Evolutionary conservation across 2,888 invertebrate genomes (phyloP), one percentile per base, ranked within the genome.

Genomic region (Rhogogaster chlorosoma): DNA sequence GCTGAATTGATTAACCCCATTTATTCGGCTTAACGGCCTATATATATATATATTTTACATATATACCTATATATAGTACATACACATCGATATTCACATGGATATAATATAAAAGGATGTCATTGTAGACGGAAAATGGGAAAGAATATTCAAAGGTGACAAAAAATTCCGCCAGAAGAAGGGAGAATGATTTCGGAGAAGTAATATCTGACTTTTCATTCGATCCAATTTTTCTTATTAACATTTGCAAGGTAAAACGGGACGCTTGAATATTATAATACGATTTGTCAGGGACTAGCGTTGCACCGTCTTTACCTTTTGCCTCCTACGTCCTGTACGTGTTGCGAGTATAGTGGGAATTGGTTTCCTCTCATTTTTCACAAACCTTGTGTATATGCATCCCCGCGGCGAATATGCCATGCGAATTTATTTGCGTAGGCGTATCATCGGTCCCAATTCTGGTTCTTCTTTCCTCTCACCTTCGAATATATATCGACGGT

Each of bases 281-380:
- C 53, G 77, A 77, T 77, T 77, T 53, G 77, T 77, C 77, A 77
- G n/a, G 53, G 12, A 4, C 29, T 32, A 77, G 18, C 18, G 42
- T 77, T 32, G n/a, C 49, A 29, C 67, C 22, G 53, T 18, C 42
- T 12, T 22, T 22, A 12, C 4, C 3, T 73, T 73, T 42, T 73
- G 18, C 42, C n/a, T 75, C 45, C 70, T 1, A n/a, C 36, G 6
- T 22, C 71, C 22, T 71, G 42, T 15, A 12, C 42, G 9, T 36
- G 7, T 22, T 18, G 70, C 36, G 0, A 38, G 29, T 70, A 73
- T 42, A 42, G 53, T 32, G 12, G 12, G 7, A 77, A 77, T 77
- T 77, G 77, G 49, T 77, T 77, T 77, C 32, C 29, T 29, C 53
- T 53, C 77, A 77, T 77, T 77, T 77, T 77, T 77, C 77, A 73